Base-by-base conservation (phyloP, 2,888 invertebrate species). In the Sesia bembeciformis region DNA sequence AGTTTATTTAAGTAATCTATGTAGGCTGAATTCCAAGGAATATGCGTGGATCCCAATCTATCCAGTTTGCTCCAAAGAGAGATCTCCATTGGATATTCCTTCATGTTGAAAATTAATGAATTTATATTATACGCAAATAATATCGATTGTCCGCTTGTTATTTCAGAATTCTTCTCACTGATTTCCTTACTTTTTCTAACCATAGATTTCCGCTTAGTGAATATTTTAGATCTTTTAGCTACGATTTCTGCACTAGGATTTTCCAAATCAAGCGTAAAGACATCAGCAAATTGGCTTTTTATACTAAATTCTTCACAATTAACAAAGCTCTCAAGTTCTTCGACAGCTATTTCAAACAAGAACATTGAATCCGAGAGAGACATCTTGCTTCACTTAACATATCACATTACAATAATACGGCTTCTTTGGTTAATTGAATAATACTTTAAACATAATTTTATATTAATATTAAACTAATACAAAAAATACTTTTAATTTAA, bases 331-430 rank as follows among this genome's bases (percentile, higher is more conserved):
- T 63, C 72, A 39, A 86, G 59, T 55, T 80, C 70, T 61, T 81
- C 78, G 4, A 84, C 68, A 6, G 64, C 57, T 54, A 88, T 68
- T 60, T 88, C 84, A 54, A 87, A 76, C 60, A 84, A 70, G 69
- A 87, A 85, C 72, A 81, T 74, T 66, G 84, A 80, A 76, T 81
- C 82, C 72, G 75, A 68, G 66, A 62, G 56, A 71, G 75, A 61
- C 85, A 88, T 87, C 66, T 67, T 74, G 46, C 4, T 46, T 8
- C n/a, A 46, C 23, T 23, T 23, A n/a, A n/a, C n/a, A n/a, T n/a
- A n/a, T n/a, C n/a, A 23, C 23, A 23, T 23, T 23, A 23, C 23
- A 23, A 23, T 42, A 40, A 54, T 51, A 54, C 50, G n/a, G 49
- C 8, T 42, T 42, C 42, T 23, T 23, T 23, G 23, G 23, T 23